These are phyloP conservation scores for Chaetophractus vellerosus DNA, from an alignment of 2,797 vertebrate species.

Conservation along the genomic window DNA sequence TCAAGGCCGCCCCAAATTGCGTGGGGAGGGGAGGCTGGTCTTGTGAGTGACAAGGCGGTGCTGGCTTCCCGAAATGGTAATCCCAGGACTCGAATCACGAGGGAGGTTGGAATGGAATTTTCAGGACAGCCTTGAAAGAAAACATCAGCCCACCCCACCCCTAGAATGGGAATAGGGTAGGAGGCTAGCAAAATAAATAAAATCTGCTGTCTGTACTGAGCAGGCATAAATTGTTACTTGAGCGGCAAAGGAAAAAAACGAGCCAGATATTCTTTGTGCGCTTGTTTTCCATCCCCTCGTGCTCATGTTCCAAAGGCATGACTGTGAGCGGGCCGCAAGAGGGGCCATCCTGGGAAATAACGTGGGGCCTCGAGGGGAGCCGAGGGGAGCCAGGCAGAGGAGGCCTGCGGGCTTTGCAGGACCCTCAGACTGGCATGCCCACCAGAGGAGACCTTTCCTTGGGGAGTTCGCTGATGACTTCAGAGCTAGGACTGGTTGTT, in stretches of 20 bases:
- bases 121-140: conserved; percentile 76
- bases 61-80: not conserved
- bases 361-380: not conserved
- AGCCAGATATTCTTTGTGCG: not conserved
- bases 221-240: conserved; percentile 60
- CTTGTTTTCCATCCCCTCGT: not conserved
- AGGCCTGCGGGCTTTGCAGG: not conserved
- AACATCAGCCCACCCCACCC: conserved; percentile 21
- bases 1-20: conserved; percentile 59
- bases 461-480: not conserved
- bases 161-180: conserved; percentile 12
- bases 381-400: not conserved
- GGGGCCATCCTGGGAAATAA: not conserved
- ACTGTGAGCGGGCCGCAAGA: not conserved
- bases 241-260: not conserved
- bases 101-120: conserved; percentile 75
- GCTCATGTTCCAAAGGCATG: not conserved
- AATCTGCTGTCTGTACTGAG: not conserved
- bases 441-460: not conserved
- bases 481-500: not conserved
- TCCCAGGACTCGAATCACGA: not conserved
- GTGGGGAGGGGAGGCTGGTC: not conserved
- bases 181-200: conserved; percentile 61
- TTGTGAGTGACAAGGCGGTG: not conserved
- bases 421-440: not conserved